Percentiles rank a stretch among this genome's conserved stretches.
Conservation (phyloP, 1,140 invertebrate species). For the Trichomalopsis sarcophagae region DNA sequence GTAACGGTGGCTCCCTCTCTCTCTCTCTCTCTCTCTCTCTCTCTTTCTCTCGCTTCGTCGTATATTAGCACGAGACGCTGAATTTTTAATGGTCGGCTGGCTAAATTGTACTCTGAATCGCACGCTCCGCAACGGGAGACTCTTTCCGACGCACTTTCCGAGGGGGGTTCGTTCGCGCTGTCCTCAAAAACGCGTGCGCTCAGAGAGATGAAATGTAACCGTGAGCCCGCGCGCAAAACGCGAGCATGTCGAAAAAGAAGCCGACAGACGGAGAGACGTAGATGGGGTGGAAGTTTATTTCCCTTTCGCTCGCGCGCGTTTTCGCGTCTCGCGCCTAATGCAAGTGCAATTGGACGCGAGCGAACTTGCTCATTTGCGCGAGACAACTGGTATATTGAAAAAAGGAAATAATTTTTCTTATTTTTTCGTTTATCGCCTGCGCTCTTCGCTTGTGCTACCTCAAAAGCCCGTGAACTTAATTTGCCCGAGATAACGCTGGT, state of each 20-base stretch:
- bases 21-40: too few species aligned
- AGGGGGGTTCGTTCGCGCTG: background rate
- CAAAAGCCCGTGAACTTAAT: background rate
- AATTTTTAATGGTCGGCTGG: conserved; percentile 63
- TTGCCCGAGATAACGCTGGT: too few species aligned
- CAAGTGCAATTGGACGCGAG: background rate
- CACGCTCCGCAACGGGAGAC: background rate
- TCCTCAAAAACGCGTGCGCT: background rate
- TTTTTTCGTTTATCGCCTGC: background rate
- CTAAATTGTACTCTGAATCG: conserved; percentile 67
- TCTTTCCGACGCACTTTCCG: background rate
- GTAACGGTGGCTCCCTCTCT: background rate
- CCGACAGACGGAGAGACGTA: background rate
- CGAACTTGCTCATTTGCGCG: background rate
- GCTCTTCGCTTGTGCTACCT: background rate
- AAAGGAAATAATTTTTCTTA: background rate
- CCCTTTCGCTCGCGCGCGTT: background rate
- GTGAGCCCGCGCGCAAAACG: background rate
- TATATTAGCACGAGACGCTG: conserved; percentile 58
- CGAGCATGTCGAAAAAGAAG: background rate
- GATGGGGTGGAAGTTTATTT: background rate
- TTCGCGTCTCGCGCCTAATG: background rate
- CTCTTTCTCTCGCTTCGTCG: background rate
- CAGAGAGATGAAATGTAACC: conserved; percentile 19
- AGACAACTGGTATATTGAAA: background rate